A percentile compares a stretch with the other conserved stretches of the same genome.
phyloP scores from a whole-genome alignment of 2,888 invertebrate genomes.

The Nymphalis polychloros region DNA sequence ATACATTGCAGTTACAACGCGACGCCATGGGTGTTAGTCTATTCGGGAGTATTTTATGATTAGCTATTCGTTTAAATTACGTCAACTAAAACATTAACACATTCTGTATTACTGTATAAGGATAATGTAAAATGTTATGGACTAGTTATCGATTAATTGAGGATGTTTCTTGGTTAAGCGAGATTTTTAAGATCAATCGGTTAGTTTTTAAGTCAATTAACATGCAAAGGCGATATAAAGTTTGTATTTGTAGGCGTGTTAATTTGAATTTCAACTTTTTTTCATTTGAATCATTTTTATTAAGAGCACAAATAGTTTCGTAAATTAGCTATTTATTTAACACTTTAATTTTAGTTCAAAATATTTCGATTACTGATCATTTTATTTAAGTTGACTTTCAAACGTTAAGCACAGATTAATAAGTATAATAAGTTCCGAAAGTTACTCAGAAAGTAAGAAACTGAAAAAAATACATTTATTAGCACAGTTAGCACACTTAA shows the following conservation, averaged over 20 bases:
- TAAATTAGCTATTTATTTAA: not conserved
- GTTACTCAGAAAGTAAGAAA: no score
- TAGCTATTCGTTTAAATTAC: constrained; percentile 16
- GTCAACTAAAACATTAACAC: constrained; percentile 16
- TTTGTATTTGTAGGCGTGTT: no score
- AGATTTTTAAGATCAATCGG: not conserved
- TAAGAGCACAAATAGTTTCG: no score
- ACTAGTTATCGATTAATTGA: not conserved
- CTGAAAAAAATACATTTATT: no score
- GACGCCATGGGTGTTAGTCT: constrained; percentile 19
- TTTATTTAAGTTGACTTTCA: no score
- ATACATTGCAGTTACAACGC: constrained; percentile 18
- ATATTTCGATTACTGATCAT: not conserved
- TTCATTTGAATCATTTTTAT: no score
- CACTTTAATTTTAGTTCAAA: not conserved
- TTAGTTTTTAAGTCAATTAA: no score
- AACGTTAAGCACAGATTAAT: no score
- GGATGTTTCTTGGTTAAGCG: not conserved
- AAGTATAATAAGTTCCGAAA: no score
- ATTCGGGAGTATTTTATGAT: constrained; percentile 10
- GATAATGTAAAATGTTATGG: constrained; percentile 2
- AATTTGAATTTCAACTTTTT: no score
- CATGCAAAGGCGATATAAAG: no score
- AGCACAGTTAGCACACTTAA: no score
- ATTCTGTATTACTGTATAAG: not conserved